phyloP scores from a whole-genome alignment of 1,140 invertebrate genomes.

The Oscheius sp. region DNA sequence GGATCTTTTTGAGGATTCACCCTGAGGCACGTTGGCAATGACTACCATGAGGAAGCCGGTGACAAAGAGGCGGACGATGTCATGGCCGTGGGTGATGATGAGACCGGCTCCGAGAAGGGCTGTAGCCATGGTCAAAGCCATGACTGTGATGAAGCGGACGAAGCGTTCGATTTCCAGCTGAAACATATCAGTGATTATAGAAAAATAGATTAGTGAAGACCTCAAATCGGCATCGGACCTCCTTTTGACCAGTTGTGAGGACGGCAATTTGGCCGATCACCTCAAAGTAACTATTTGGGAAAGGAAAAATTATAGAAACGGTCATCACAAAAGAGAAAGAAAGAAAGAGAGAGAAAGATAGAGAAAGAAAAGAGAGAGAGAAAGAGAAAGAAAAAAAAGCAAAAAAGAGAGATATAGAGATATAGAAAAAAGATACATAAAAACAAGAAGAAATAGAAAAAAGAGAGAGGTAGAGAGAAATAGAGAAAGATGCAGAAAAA shows the following conservation, averaged over 20 bases:
- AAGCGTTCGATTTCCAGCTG: conserved; percentile 35
- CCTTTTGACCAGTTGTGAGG: conserved; percentile 36
- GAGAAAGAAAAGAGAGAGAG: too few relatives aligned
- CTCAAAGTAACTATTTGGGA: too few relatives aligned
- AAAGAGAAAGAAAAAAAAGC: too few relatives aligned
- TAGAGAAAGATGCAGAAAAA: too few relatives aligned
- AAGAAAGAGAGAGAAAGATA: too few relatives aligned
- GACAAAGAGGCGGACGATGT: conserved; percentile 31
- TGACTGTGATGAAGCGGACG: conserved; percentile 37
- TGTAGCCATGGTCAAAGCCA: conserved; percentile 34
- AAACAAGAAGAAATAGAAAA: too few relatives aligned
- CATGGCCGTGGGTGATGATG: conserved; percentile 18
- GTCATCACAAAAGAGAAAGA: too few relatives aligned
- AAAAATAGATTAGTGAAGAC: neutral
- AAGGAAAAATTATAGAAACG: too few relatives aligned
- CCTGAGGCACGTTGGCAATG: conserved; percentile 47
- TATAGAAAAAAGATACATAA: too few relatives aligned
- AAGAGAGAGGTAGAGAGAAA: too few relatives aligned
- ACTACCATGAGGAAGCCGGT: conserved; percentile 41
- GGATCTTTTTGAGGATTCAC: too few relatives aligned
- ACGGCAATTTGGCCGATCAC: conserved; percentile 39
- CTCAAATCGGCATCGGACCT: conserved; percentile 29
- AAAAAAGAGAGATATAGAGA: too few relatives aligned
- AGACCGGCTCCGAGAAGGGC: conserved; percentile 33
- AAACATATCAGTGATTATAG: neutral